phyloP scores from a whole-genome alignment of 2,113 vertebrate species.

The Pholis gunnellus region DNA sequence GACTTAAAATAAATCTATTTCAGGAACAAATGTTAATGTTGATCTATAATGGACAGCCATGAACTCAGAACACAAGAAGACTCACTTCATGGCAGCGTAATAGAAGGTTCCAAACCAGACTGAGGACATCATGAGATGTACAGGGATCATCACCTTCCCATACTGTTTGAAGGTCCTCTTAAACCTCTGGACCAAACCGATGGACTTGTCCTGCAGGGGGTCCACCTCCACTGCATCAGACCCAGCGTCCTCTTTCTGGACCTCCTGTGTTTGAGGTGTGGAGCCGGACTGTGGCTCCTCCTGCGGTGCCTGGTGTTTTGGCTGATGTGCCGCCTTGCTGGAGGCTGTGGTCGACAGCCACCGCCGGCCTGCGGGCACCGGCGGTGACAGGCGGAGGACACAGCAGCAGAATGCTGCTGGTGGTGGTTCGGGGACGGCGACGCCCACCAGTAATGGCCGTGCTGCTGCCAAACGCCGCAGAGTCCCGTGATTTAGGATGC shows the following conservation, averaged over 20 bases:
- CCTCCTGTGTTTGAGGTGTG: slow-evolving; percentile 20
- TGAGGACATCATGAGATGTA: slow-evolving; percentile 93
- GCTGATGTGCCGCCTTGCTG: slow-evolving; percentile 58
- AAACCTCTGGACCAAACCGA: slow-evolving; percentile 92
- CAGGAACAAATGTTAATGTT: neutral
- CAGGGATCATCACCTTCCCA: slow-evolving; percentile 96
- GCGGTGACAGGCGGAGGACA: neutral
- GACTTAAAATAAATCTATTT: neutral
- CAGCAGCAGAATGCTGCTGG: slow-evolving; percentile 71
- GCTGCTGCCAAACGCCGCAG: slow-evolving; percentile 74
- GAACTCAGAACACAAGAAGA: neutral
- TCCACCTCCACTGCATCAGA: slow-evolving; percentile 79
- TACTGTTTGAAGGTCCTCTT: slow-evolving; percentile 98
- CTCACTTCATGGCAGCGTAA: slow-evolving; percentile 98
- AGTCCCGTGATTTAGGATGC: slow-evolving; percentile 73
- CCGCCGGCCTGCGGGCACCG: slow-evolving; percentile 28
- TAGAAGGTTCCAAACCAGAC: slow-evolving; percentile 97
- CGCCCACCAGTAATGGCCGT: slow-evolving; percentile 63
- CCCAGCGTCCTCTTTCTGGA: neutral
- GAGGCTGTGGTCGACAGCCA: slow-evolving; percentile 60
- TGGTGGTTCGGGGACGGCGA: slow-evolving; percentile 34
- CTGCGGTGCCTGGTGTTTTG: slow-evolving; percentile 45
- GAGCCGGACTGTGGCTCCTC: slow-evolving; percentile 28
- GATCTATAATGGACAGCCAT: neutral
- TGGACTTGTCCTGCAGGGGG: slow-evolving; percentile 95